Evolutionary conservation across 1,140 invertebrate genomes (phyloP).

Genomic region (Agrypnia vestita): DNA sequence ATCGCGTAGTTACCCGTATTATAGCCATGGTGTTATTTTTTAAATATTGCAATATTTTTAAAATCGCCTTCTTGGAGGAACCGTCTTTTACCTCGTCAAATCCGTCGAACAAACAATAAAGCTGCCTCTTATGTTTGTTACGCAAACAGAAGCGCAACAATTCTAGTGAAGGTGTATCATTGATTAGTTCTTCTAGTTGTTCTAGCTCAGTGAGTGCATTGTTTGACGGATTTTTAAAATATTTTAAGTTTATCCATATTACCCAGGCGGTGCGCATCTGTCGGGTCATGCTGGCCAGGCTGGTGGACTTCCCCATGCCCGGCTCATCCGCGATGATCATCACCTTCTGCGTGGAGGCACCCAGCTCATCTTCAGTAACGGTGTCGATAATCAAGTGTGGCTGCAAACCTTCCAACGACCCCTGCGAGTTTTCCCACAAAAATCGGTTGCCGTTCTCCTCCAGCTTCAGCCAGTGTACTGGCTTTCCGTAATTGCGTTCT

Average conservation of each 20-base stretch:
- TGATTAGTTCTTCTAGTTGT: not conserved
- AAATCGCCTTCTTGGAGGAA: not conserved
- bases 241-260: not conserved
- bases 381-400: not conserved
- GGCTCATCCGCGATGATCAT: constrained; percentile 13
- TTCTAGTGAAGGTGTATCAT: not conserved
- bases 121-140: not conserved
- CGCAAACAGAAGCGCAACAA: not conserved
- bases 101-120: constrained; percentile 3
- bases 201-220: not conserved
- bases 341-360: not conserved
- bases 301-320: constrained; percentile 15
- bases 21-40: not conserved
- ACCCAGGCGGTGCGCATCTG: not conserved
- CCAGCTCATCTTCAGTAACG: not conserved
- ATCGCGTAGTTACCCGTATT: not conserved
- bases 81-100: constrained; percentile 16
- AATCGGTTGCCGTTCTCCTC: not conserved
- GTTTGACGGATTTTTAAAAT: not conserved
- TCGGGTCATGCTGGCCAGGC: not conserved
- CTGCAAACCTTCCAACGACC: not conserved
- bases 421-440: not conserved
- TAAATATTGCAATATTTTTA: constrained; percentile 1
- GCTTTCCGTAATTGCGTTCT: not conserved
- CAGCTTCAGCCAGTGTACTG: not conserved